Evolutionary conservation across 2,888 invertebrate species (phyloP).

Genomic region (Cacoxenus indagator): DNA sequence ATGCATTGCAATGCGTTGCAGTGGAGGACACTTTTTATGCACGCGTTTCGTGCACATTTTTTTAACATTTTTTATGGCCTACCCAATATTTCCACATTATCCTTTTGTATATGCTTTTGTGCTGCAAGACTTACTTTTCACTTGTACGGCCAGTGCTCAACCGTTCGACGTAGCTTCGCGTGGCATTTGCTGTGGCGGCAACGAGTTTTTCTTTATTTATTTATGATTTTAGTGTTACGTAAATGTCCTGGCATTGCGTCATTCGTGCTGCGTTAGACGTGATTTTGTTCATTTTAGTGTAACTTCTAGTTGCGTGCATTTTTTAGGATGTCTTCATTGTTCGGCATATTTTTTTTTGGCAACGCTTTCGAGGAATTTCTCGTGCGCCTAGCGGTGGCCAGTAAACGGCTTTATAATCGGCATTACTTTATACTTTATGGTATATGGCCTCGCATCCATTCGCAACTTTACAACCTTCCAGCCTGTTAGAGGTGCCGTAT

Average conservation of each 20-base stretch:
- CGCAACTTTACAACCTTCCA: too few relatives aligned
- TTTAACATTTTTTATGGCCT: constrained; percentile 25
- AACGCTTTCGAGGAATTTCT: background rate
- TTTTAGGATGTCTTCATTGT: constrained; percentile 48
- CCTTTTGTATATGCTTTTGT: constrained; percentile 46
- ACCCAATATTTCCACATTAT: constrained; percentile 28
- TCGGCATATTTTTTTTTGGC: constrained; percentile 2
- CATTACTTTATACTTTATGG: too few relatives aligned
- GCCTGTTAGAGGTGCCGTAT: too few relatives aligned
- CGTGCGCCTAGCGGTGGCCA: too few relatives aligned
- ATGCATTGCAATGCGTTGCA: too few relatives aligned
- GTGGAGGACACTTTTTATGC: constrained; percentile 47
- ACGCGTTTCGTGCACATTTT: constrained; percentile 37
- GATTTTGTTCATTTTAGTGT: constrained; percentile 34
- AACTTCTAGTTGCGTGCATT: constrained; percentile 61
- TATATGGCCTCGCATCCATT: too few relatives aligned
- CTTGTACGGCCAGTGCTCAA: background rate
- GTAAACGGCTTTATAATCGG: too few relatives aligned
- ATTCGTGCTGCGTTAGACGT: constrained; percentile 22
- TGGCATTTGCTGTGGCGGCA: background rate
- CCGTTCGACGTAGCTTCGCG: background rate
- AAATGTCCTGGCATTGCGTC: constrained; percentile 31
- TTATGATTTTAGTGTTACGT: constrained; percentile 30
- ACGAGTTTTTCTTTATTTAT: constrained; percentile 28
- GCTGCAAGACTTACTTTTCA: constrained; percentile 31